Base-by-base conservation (phyloP, 2,888 invertebrate species). In the Coenonympha arcania region DNA sequence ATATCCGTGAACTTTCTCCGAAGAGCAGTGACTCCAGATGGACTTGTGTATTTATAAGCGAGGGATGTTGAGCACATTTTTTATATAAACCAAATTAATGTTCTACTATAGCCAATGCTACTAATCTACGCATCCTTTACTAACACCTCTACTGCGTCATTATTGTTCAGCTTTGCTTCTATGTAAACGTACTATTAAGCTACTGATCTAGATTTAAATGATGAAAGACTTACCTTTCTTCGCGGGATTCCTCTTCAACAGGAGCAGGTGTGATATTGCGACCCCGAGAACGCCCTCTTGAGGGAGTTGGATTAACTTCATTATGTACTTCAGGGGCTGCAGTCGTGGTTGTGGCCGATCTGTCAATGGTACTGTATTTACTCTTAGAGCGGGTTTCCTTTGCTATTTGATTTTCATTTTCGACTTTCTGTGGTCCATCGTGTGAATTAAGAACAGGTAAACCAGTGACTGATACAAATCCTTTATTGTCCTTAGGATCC, bases 241-340 rank as follows among this genome's bases (percentile, higher is more conserved):
- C 88, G 48, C 79, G 82, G 22, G 87, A 78, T 40, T 84, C 83
- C 58, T 89, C 89, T 60, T 88, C 88, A 30, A 87, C 86, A 2
- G 83, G 77, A 30, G 87, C 73, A 18, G 84, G 75, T 5, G 78
- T 66, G 43, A 81, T 58, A 53, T 82, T 88, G 56, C 89, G 85
- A 11, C 88, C 86, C 31, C 89, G 77, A 28, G 81, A 77, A 9
- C 86, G 83, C 6, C 83, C 80, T 61, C 89, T 81, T 16, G 62
- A 64, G 3, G 87, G 58, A 13, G 60, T 18, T 19, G 86, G 91
- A 53, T 91, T 83, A 42, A 91, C 89, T 80, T 91, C 93, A 70
- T 91, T 93, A 65, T 88, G 83, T 18, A 67, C 90, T 76, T 90
- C 93, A 0, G 90, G 89, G 8, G 85, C 87, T 22, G 86, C 77